Evolutionary conservation across 2,888 invertebrate species (phyloP).

Genomic region (Meloe dianella): DNA sequence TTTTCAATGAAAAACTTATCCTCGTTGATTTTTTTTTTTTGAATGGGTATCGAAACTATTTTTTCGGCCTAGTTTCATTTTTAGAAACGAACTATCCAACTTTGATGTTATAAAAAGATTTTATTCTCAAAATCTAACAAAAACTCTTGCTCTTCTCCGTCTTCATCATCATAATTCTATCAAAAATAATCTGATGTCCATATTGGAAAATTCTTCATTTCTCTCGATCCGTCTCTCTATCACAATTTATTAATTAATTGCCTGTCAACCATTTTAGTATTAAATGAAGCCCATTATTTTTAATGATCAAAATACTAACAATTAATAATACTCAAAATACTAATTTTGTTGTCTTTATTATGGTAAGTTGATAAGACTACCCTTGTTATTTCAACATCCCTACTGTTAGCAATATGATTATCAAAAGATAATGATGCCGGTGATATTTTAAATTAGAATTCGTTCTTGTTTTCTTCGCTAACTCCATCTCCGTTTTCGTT

Average conservation of each 20-base stretch:
- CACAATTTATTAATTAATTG: too few relatives aligned
- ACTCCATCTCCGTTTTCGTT: too few relatives aligned
- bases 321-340: constrained; percentile 10
- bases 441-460: not conserved
- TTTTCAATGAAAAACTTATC: not conserved
- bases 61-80: constrained; percentile 6
- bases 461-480: not conserved
- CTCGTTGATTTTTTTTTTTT: not conserved
- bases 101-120: constrained; percentile 10
- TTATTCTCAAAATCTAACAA: not conserved
- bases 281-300: not conserved
- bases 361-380: constrained; percentile 1
- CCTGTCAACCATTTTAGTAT: too few relatives aligned
- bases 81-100: not conserved
- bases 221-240: not conserved
- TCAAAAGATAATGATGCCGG: not conserved
- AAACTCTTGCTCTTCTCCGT: not conserved
- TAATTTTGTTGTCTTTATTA: not conserved
- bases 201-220: not conserved
- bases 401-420: not conserved
- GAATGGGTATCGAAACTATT: not conserved
- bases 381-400: not conserved
- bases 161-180: not conserved
- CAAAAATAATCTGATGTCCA: not conserved
- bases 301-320: not conserved